A percentile compares a stretch with the other conserved stretches of the same genome.
These are phyloP conservation scores for Drosophila mimetica DNA, from an alignment of 2,888 invertebrate species.

Conservation along the genomic window DNA sequence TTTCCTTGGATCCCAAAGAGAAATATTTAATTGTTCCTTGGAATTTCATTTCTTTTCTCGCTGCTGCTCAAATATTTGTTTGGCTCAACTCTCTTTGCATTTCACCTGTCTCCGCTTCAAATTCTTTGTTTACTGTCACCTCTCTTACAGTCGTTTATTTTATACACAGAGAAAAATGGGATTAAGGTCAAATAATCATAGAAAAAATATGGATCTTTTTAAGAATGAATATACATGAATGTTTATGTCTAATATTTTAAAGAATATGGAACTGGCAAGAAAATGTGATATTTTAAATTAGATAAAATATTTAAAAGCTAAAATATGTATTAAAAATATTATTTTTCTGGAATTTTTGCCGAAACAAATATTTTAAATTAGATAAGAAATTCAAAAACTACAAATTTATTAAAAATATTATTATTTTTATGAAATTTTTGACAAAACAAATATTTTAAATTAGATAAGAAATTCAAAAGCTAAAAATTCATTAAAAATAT, in stretches of 20 bases:
- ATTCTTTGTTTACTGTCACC: constrained; percentile 18
- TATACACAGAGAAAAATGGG: constrained; percentile 7
- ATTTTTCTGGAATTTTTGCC: neutral
- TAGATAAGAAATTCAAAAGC: too few species aligned
- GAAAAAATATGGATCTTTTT: too few species aligned
- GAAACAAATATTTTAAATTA: too few species aligned
- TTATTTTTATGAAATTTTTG: neutral
- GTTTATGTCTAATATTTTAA: too few species aligned
- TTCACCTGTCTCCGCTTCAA: constrained; percentile 12
- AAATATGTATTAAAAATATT: neutral
- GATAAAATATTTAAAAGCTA: neutral
- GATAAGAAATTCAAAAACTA: neutral
- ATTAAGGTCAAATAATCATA: too few species aligned
- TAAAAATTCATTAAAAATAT: neutral
- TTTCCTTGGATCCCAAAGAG: constrained; percentile 55
- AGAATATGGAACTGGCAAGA: too few species aligned
- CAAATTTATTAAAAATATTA: neutral
- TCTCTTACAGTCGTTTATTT: constrained; percentile 8
- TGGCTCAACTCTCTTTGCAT: constrained; percentile 21
- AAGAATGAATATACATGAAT: too few species aligned
- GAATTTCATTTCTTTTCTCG: constrained; percentile 29
- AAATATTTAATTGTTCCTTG: constrained; percentile 32
- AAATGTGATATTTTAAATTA: too few species aligned
- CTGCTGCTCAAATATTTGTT: constrained; percentile 25
- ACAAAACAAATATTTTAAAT: too few species aligned